Evolutionary conservation across 1,140 invertebrate species (phyloP).

Genomic region (Pseudomyrmex concolor): DNA sequence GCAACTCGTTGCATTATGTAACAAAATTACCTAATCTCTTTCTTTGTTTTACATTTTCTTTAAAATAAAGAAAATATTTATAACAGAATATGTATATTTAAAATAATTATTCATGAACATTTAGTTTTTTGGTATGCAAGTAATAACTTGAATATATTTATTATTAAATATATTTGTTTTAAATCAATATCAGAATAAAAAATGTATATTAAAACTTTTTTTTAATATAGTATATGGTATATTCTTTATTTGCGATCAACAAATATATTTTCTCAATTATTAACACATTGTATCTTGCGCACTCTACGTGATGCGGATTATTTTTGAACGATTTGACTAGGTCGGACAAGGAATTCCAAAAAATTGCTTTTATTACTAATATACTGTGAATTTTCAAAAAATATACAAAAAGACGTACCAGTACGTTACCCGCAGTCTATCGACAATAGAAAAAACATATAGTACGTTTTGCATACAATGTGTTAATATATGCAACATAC

Average conservation of each 20-base stretch:
- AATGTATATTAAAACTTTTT: not conserved
- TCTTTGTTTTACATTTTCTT: not conserved
- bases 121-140: too few relatives aligned
- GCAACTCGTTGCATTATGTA: not conserved
- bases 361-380: too few relatives aligned
- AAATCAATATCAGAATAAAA: not conserved
- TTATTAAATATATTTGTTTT: constrained; percentile 4
- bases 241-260: constrained; percentile 20
- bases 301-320: too few relatives aligned
- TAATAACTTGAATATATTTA: not conserved
- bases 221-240: not conserved
- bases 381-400: too few relatives aligned
- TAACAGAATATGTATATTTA: not conserved
- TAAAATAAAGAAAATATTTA: constrained; percentile 9
- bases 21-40: constrained; percentile 4
- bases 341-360: too few relatives aligned
- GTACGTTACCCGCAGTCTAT: too few relatives aligned
- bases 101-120: not conserved
- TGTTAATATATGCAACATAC: too few relatives aligned
- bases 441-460: too few relatives aligned
- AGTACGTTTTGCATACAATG: too few relatives aligned
- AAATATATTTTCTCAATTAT: not conserved
- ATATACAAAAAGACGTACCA: too few relatives aligned
- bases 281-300: not conserved
- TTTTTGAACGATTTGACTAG: too few relatives aligned